A percentile compares a stretch with the other conserved stretches of the same genome.
phyloP scores from a whole-genome alignment of 2,797 vertebrate species.

The Buceros bicornis region DNA sequence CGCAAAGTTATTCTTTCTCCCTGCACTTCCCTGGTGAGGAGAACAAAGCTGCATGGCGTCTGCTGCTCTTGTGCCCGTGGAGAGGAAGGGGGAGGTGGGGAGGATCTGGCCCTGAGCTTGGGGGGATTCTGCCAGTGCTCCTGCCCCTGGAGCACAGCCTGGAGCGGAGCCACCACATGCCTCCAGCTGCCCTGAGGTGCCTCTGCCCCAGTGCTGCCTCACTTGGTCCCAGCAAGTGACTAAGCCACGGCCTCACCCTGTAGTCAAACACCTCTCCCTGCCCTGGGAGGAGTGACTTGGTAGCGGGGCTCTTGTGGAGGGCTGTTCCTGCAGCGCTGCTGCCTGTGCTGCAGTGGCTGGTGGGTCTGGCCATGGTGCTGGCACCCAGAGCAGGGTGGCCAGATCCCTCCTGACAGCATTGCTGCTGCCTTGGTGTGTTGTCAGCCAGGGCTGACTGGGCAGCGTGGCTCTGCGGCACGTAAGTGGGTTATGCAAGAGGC shows the following conservation, averaged over 20 bases:
- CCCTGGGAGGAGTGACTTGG: rapidly evolving
- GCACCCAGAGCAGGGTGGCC: neutral
- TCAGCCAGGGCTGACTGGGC: neutral
- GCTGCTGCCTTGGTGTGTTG: neutral
- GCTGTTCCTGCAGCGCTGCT: neutral
- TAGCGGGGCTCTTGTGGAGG: rapidly evolving
- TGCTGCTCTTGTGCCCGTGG: rapidly evolving
- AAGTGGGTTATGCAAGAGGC: conserved; percentile 27
- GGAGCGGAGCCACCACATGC: rapidly evolving
- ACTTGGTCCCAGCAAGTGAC: rapidly evolving
- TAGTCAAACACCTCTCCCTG: neutral
- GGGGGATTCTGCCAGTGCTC: neutral
- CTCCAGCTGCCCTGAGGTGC: neutral
- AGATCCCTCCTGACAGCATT: rapidly evolving
- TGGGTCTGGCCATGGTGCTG: neutral
- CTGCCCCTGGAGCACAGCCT: neutral
- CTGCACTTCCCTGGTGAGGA: rapidly evolving
- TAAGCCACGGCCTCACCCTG: rapidly evolving
- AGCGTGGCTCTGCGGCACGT: neutral
- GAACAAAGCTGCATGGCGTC: neutral
- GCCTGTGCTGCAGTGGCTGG: rapidly evolving
- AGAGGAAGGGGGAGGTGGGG: rapidly evolving
- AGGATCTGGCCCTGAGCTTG: neutral
- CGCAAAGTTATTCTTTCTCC: too few relatives aligned
- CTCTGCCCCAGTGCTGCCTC: neutral